These are phyloP conservation scores for Clepsis dumicolana DNA, from an alignment of 2,888 invertebrate species.

Conservation along the genomic window DNA sequence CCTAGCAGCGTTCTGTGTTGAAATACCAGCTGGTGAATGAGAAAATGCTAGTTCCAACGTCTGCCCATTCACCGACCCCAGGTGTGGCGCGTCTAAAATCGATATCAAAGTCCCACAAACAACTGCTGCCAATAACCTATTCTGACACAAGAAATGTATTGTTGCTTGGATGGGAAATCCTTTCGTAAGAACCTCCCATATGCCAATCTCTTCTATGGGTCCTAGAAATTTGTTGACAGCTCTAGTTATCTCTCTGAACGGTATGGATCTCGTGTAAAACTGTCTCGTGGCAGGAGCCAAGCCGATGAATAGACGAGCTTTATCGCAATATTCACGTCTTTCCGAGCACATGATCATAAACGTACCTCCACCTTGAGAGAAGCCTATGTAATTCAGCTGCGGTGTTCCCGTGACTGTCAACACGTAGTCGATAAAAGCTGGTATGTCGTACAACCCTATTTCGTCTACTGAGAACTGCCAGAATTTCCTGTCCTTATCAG, in stretches of 20 bases:
- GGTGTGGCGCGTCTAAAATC: slow-evolving; percentile 22
- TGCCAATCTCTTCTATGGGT: slow-evolving; percentile 19
- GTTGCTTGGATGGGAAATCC: slow-evolving; percentile 23
- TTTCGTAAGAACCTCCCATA: slow-evolving; percentile 29
- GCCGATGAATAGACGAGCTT: slow-evolving; percentile 83
- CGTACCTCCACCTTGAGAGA: slow-evolving; percentile 27
- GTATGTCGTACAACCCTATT: slow-evolving; percentile 89
- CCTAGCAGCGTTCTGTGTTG: slow-evolving; percentile 15
- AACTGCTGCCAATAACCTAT: slow-evolving; percentile 7
- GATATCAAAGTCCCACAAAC: slow-evolving; percentile 16
- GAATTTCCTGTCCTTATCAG: slow-evolving; percentile 69
- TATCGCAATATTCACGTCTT: slow-evolving; percentile 84
- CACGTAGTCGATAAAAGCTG: slow-evolving; percentile 61
- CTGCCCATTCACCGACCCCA: slow-evolving; percentile 7
- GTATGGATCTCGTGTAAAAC: slow-evolving; percentile 65
- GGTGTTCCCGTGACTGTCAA: not conserved
- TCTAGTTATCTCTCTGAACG: slow-evolving; percentile 22
- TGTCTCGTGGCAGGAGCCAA: slow-evolving; percentile 83
- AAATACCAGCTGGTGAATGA: slow-evolving; percentile 34
- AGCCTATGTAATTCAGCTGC: slow-evolving; percentile 26
- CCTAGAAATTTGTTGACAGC: slow-evolving; percentile 11
- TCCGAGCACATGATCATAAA: slow-evolving; percentile 80
- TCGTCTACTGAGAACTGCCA: slow-evolving; percentile 83
- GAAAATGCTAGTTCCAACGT: slow-evolving; percentile 18
- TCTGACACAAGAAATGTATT: slow-evolving; percentile 14